These are phyloP conservation scores for Macrosteles quadrilineatus DNA, from an alignment of 1,140 invertebrate species.

Conservation along the genomic window DNA sequence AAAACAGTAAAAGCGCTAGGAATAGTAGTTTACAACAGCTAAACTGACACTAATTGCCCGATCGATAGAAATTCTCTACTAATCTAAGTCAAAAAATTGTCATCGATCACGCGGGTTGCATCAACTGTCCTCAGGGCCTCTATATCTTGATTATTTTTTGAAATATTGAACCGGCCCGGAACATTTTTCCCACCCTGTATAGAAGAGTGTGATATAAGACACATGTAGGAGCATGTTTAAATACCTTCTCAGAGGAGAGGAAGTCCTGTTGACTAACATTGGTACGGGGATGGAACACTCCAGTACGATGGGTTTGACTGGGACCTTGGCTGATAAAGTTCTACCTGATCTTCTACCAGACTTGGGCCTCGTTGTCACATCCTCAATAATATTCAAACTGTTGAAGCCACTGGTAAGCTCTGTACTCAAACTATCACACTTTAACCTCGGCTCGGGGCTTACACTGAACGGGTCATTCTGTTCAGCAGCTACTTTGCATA, in stretches of 20 bases:
- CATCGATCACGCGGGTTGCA: too few species aligned
- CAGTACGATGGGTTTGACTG: neutral
- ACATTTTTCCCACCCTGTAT: too few species aligned
- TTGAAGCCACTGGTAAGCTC: conserved; percentile 2
- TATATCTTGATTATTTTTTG: too few species aligned
- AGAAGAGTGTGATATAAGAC: too few species aligned
- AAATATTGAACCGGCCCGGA: too few species aligned
- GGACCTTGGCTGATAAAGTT: neutral
- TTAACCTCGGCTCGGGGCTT: neutral
- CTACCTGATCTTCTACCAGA: conserved; percentile 5
- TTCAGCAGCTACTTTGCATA: neutral
- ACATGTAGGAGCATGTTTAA: too few species aligned
- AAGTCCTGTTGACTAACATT: neutral
- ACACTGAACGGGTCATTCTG: neutral
- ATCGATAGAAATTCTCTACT: too few species aligned
- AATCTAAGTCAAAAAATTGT: too few species aligned
- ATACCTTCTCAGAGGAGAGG: neutral
- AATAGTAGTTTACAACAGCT: too few species aligned
- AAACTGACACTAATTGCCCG: too few species aligned
- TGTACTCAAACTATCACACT: neutral
- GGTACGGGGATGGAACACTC: neutral
- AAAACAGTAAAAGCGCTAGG: too few species aligned
- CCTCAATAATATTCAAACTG: neutral
- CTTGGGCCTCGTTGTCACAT: neutral
- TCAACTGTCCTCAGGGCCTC: too few species aligned